These are phyloP conservation scores for Nycticebus coucang DNA, from an alignment of 2,113 vertebrate species.

Conservation along the genomic window DNA sequence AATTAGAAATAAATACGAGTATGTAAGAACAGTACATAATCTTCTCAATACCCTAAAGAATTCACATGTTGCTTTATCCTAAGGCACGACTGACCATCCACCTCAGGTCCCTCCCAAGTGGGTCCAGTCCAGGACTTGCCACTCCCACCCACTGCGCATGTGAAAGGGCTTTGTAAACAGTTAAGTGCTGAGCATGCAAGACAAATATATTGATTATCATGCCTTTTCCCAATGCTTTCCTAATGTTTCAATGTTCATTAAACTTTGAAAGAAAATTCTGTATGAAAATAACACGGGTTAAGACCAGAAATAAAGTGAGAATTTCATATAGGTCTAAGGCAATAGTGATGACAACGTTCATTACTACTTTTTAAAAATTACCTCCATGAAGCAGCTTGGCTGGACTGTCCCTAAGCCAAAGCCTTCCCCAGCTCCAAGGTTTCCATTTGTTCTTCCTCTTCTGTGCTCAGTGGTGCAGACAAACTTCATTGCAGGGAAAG, in stretches of 20 bases:
- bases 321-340: background rate
- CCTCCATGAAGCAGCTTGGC: background rate
- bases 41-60: background rate
- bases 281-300: background rate
- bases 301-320: background rate
- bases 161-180: background rate
- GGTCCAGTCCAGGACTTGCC: accelerated
- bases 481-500: background rate
- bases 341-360: background rate
- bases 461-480: background rate
- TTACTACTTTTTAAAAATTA: background rate
- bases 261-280: background rate
- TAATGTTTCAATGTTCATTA: background rate
- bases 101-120: accelerated
- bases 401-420: background rate
- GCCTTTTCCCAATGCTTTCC: background rate
- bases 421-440: accelerated
- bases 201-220: accelerated
- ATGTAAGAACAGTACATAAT: background rate
- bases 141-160: accelerated
- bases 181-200: background rate
- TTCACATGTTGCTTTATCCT: background rate
- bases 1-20: slow-evolving; percentile 49
- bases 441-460: background rate
- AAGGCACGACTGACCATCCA: background rate